phyloP scores from a whole-genome alignment of 2,888 invertebrate species.

The Onchidella celtica region DNA sequence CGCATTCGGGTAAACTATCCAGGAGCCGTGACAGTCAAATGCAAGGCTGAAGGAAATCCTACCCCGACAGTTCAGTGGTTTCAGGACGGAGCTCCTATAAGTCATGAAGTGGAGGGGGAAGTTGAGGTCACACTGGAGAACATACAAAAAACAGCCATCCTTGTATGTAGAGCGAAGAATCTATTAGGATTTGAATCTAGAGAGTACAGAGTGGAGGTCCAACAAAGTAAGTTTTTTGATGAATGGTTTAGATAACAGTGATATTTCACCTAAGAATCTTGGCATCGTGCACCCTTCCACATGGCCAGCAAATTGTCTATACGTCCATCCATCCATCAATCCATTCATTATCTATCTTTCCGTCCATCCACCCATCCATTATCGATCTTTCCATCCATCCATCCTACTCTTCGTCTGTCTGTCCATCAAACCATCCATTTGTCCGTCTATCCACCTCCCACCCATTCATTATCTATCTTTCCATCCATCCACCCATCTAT shows the following conservation, averaged over 20 bases:
- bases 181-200: no score
- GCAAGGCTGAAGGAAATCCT: conserved; percentile 2
- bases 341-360: not conserved
- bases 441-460: not conserved
- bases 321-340: not conserved
- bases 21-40: not conserved
- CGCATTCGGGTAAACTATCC: no score
- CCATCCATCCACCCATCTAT: not conserved
- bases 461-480: not conserved
- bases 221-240: no score
- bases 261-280: no score
- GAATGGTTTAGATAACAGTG: no score
- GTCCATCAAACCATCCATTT: not conserved
- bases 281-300: no score
- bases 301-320: not conserved
- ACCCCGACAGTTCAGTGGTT: not conserved
- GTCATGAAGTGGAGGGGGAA: no score
- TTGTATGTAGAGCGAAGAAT: no score
- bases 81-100: not conserved
- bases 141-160: no score
- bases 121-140: no score
- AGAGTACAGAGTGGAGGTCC: no score
- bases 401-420: no score
- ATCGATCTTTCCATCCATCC: not conserved
- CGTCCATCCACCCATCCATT: not conserved